A percentile compares a stretch with the other conserved stretches of the same genome.
These are phyloP conservation scores for Crotalus tigris DNA, from an alignment of 2,113 vertebrate genomes.

Conservation along the genomic window DNA sequence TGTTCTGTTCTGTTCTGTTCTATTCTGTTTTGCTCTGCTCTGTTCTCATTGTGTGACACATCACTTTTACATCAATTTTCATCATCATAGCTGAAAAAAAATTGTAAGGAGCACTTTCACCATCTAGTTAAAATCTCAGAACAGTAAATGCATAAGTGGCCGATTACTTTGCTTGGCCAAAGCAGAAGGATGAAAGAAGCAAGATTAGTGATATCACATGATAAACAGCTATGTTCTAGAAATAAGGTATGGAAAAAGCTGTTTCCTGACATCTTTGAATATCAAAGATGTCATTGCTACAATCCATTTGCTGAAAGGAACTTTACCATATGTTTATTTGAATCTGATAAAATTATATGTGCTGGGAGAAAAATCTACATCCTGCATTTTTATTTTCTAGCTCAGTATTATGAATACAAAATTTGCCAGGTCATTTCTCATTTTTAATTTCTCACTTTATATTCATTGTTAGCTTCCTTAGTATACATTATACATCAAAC, in stretches of 20 bases:
- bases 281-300: neutral
- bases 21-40: neutral
- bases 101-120: neutral
- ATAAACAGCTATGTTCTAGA: neutral
- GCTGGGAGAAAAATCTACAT: fast-evolving
- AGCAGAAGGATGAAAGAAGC: neutral
- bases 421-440: neutral
- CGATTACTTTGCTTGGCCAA: neutral
- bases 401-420: neutral
- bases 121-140: neutral
- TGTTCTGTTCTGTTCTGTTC: too few relatives aligned
- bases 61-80: neutral
- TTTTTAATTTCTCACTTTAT: neutral
- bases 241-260: neutral
- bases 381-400: neutral
- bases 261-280: neutral
- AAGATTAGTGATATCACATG: neutral
- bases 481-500: constrained; percentile 35
- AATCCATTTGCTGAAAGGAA: neutral
- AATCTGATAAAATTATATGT: neutral
- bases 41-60: too few relatives aligned
- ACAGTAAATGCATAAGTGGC: neutral
- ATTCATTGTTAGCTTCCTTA: constrained; percentile 24
- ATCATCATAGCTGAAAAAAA: neutral
- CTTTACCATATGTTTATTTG: neutral